Evolutionary conservation across 2,888 invertebrate species (phyloP), one percentile per base, ranked within the genome.

Genomic region (Zootermopsis nevadensis): DNA sequence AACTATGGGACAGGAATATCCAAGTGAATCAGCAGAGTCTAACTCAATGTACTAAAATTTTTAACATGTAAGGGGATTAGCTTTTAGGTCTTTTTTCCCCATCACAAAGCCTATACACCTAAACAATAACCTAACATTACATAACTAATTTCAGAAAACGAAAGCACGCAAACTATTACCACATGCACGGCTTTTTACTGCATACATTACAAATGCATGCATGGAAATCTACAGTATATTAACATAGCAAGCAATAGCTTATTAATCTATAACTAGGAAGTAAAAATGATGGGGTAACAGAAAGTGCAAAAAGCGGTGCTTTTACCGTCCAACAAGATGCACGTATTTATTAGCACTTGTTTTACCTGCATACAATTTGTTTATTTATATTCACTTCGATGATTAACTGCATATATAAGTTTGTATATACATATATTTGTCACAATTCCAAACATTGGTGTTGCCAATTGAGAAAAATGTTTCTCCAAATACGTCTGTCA

Each of bases 291-390:
- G 3, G 60, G 60, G 15, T n/a, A 60, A 60, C n/a, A 10, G 1
- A 74, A 74, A 74, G 8, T n/a, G 12, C 22, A 74, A n/a, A 74
- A 74, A 38, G 8, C 74, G n/a, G 7, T 42, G n/a, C 31, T 74
- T 24, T n/a, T 74, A 74, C 72, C 72, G 19, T 42, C 38, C 38
- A 38, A 22, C 74, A 74, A 42, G n/a, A 74, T 38, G 38, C 7
- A 38, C 22, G 31, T 74, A 2, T 74, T 74, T 74, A 74, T 42
- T 74, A 38, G 38, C 38, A 74, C n/a, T 72, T 38, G 12, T 74
- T 22, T 74, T 38, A 74, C 42, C 42, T 74, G 31, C 74, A 74
- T 4, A 35, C 72, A 8, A 35, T 22, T 22, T 72, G 35, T 72
- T 35, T 0, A 4, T 72, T 38, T 72, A 35, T 72, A 19, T 35